Evolutionary conservation across 2,113 vertebrate species (phyloP), one percentile per base, ranked within the genome.

Genomic region (Natator depressus): DNA sequence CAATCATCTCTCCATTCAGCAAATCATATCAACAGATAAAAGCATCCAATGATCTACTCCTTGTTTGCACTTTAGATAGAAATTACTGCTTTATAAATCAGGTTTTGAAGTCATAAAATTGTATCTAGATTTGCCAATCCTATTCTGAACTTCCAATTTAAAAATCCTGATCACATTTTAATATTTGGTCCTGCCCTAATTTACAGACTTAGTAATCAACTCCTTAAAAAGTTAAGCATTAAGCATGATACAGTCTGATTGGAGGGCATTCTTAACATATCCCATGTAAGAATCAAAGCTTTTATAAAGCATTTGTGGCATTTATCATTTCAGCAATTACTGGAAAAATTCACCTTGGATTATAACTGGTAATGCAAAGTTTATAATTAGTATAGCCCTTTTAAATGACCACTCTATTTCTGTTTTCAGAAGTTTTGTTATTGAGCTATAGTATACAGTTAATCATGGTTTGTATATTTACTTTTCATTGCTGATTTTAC

Each of bases 71-170:
- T 0, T 79, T 87, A 83, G 38, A n/a, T 69, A 87, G 80, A 87
- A 92, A 95, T 69, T 8, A 85, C 20, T 88, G 3, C 10, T 96
- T 93, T 95, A 85, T 69, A 79, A 1, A 19, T 72, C 51, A 75
- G 57, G 13, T 54, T 93, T 93, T 87, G 25, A 94, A 91, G 54
- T 50, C 47, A 57, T 91, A 42, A 11, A 85, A 11, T 93, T 96
- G 93, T 81, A 93, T 82, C 29, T 50, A 35, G 20, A 81, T 93
- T 89, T 79, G 49, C 86, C 94, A 91, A 89, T 95, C 80, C 84
- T 69, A 69, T n/a, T 42, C 19, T 76, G 81, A 95, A 78, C 24
- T 19, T 69, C 38, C 46, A 10, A 78, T 94, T 92, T 84, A 0
- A 51, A 29, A 89, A 69, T 11, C 5, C 13, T 88, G 6, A 25